phyloP scores from a whole-genome alignment of 53 echinoderm and acorn worm genomes.

The Paracentrotus lividus region DNA sequence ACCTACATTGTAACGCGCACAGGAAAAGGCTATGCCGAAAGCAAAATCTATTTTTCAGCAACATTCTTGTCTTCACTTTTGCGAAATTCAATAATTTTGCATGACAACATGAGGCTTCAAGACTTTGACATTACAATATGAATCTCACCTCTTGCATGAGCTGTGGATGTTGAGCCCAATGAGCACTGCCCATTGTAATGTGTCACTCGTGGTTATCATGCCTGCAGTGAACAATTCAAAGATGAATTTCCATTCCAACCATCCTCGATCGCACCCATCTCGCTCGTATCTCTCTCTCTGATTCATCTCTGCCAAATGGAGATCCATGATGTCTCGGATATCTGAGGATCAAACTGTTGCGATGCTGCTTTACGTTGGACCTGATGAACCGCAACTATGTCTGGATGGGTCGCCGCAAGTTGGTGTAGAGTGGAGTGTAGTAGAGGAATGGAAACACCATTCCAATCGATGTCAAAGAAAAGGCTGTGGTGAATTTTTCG shows the following conservation, averaged over 20 bases:
- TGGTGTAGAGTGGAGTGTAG: constrained; percentile 78
- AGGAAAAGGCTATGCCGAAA: no score
- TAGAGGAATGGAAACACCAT: constrained; percentile 73
- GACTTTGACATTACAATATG: no score
- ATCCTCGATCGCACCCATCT: background rate
- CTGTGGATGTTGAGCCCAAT: constrained; percentile 18
- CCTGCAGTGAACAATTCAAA: constrained; percentile 66
- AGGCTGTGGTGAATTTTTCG: background rate
- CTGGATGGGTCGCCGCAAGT: constrained; percentile 30
- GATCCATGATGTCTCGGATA: background rate
- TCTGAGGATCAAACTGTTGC: background rate
- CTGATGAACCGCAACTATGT: background rate
- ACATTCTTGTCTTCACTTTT: no score
- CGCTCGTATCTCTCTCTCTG: background rate
- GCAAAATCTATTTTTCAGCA: no score
- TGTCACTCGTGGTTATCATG: constrained; percentile 42
- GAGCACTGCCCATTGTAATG: constrained; percentile 61
- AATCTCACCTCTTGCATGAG: background rate
- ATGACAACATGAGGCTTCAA: no score
- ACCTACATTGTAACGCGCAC: no score
- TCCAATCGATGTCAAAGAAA: constrained; percentile 63
- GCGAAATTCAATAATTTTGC: no score
- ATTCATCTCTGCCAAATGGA: background rate
- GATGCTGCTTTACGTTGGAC: background rate
- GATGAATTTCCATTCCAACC: background rate